phyloP scores from a whole-genome alignment of 2,797 vertebrate genomes.

The Oreortyx pictus region DNA sequence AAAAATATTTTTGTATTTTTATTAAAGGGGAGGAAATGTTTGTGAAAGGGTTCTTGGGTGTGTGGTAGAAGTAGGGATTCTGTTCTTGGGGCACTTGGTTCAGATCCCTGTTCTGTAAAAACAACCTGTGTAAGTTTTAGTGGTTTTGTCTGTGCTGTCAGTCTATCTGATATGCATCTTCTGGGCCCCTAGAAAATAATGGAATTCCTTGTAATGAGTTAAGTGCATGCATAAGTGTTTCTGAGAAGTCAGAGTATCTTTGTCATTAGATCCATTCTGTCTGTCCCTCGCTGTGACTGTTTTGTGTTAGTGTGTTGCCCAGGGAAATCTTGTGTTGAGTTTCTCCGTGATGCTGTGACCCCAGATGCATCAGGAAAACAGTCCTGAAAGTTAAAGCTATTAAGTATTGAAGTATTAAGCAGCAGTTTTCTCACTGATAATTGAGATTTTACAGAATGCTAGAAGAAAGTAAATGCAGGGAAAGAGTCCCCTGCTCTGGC shows the following conservation, averaged over 20 bases:
- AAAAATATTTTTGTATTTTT: conserved; percentile 7
- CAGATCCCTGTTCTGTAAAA: neutral
- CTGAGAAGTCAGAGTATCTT: neutral
- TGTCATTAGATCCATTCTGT: fast-evolving
- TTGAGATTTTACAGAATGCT: neutral
- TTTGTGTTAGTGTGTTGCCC: neutral
- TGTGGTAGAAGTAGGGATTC: neutral
- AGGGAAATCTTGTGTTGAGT: neutral
- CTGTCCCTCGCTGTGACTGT: neutral
- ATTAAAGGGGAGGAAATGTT: conserved; percentile 13
- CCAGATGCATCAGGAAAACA: neutral
- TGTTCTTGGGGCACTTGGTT: neutral
- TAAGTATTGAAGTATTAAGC: neutral
- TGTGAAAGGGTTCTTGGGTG: neutral
- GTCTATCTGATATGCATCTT: neutral
- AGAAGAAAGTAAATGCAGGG: neutral
- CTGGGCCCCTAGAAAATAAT: neutral
- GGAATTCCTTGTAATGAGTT: neutral
- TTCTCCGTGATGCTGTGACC: neutral
- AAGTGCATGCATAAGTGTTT: neutral
- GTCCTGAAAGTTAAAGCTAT: neutral
- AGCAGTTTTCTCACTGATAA: neutral
- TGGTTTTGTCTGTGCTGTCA: neutral
- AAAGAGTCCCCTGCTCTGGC: neutral
- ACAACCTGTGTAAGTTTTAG: neutral